Base-by-base conservation (phyloP, 2,797 vertebrate genomes). In the Falco columbarius region DNA sequence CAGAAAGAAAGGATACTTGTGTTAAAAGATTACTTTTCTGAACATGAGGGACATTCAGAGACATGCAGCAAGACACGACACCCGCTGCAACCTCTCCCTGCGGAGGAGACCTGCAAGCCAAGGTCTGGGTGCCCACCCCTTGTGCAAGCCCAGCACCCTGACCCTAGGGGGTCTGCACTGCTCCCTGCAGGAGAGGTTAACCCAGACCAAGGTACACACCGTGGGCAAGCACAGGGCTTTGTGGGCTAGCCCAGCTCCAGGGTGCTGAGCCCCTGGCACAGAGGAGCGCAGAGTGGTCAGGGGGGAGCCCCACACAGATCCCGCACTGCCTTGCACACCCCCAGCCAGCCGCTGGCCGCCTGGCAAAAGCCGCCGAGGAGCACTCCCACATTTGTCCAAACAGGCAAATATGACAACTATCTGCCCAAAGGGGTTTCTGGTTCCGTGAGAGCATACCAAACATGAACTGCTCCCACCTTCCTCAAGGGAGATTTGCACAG, bases 391-490 rank as follows among this genome's bases (percentile, higher is more conserved):
- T 94, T 75, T 77, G 20, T 24, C 49, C 85, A n/a, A 59, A 86
- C 59, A 58, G 58, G 46, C 89, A 95, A 95, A 82, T 70, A 72
- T 30, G 70, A 82, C 88, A 89, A 73, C 83, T 81, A 90, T 89
- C 86, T 0, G 47, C 63, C 38, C 86, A 81, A 92, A 52, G 66
- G 90, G 68, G 44, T 88, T 96, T 93, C 93, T 91, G 76, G 52
- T 87, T 92, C 94, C 86, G 86, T 90, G 93, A 80, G 81, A 93
- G 88, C 89, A 94, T 54, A 79, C 59, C 90, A 92, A 86, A 91
- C 77, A 84, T 4, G 3, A 93, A 46, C 80, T 91, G 42, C 63
- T 92, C 68, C 93, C 81, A 79, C 61, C 68, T 67, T 84, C 83
- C 83, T 86, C 75, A 6, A 34, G 23, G 17, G 23, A 75, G 73